phyloP scores from a whole-genome alignment of 2,113 vertebrate species.

The Gallinago jamesoni region DNA sequence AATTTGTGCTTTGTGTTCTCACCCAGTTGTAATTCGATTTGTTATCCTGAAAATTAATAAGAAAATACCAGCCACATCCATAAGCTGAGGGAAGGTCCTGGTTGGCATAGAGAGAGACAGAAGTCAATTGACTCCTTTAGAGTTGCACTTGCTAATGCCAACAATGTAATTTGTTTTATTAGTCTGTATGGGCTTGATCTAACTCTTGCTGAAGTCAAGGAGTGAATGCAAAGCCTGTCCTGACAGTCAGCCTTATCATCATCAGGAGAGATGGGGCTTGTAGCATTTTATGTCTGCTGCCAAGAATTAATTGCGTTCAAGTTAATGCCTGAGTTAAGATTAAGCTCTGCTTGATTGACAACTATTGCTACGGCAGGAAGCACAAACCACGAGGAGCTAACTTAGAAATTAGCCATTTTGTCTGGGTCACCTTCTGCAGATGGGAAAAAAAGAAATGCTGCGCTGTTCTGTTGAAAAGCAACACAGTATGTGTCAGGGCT shows the following conservation, averaged over 20 bases:
- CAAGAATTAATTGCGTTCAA: slow-evolving; percentile 65
- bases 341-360: slow-evolving; percentile 57
- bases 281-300: slow-evolving; percentile 17
- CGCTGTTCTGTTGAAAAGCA: not conserved
- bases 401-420: not conserved
- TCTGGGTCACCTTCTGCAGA: not conserved
- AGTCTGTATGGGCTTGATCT: slow-evolving; percentile 52
- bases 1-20: not conserved
- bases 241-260: slow-evolving; percentile 39
- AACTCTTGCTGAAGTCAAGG: slow-evolving; percentile 34
- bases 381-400: not conserved
- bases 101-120: not conserved
- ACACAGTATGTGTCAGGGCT: not conserved
- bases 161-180: slow-evolving; percentile 29
- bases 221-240: slow-evolving; percentile 45
- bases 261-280: slow-evolving; percentile 18
- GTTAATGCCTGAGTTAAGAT: slow-evolving; percentile 60
- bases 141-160: not conserved
- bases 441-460: not conserved
- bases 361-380: not conserved
- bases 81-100: not conserved
- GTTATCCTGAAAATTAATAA: not conserved
- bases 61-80: not conserved
- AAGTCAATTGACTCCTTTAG: not conserved
- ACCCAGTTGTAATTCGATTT: not conserved